These are phyloP conservation scores for Scolopax bukidnonensis DNA, from an alignment of 2,797 vertebrate species.

Conservation along the genomic window DNA sequence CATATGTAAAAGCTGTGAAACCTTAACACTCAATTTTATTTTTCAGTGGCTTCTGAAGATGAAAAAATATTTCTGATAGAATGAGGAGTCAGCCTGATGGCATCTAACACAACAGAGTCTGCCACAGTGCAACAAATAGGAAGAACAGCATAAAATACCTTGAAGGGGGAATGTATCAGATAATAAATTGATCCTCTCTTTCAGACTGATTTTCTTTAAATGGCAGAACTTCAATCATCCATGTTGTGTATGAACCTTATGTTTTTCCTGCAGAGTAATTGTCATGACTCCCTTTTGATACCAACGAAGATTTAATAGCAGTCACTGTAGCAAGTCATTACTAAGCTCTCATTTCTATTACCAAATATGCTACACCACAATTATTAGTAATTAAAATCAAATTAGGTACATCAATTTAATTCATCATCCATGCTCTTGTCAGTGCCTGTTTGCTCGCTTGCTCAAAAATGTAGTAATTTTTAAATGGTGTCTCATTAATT, in stretches of 20 bases:
- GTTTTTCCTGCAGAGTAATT: conserved; percentile 50
- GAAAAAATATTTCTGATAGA: neutral
- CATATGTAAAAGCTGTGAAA: neutral
- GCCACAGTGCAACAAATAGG: neutral
- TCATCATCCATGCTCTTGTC: conserved; percentile 54
- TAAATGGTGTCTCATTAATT: conserved; percentile 51
- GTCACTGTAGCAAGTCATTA: conserved; percentile 43
- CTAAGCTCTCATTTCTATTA: conserved; percentile 45
- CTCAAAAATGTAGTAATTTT: conserved; percentile 44
- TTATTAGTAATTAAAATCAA: conserved; percentile 71
- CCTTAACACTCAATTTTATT: neutral
- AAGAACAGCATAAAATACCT: neutral
- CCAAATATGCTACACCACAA: conserved; percentile 51
- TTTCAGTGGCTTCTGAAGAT: neutral
- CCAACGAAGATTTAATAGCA: conserved; percentile 47
- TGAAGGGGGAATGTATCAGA: neutral
- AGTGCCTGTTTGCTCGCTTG: conserved; percentile 18
- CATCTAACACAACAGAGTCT: neutral
- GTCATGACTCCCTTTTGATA: conserved; percentile 32
- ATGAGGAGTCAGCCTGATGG: neutral
- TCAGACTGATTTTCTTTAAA: conserved; percentile 21
- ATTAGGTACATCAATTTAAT: conserved; percentile 55
- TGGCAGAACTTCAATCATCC: neutral
- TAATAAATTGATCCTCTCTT: conserved; percentile 11
- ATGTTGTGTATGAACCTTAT: neutral